Percentiles rank a stretch among this genome's conserved stretches.
Conservation (phyloP, 2,797 vertebrate species). For the Neosilurus mollespiculum region DNA sequence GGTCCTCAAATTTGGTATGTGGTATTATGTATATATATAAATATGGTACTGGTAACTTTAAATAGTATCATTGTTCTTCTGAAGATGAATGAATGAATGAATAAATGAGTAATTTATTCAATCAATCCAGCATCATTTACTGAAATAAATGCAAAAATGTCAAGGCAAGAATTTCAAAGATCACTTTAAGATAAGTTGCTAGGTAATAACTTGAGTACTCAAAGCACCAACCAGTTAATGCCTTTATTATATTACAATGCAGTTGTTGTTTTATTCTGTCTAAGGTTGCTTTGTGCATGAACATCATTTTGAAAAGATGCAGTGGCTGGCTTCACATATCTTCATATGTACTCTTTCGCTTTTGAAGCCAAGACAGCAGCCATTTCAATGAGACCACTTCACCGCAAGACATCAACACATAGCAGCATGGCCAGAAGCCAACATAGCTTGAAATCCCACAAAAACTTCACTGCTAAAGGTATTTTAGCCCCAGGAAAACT, state of each 20-base stretch:
- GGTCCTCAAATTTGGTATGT: not conserved
- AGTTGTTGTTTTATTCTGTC: not conserved
- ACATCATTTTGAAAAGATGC: not conserved
- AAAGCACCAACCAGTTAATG: not conserved
- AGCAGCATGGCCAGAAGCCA: too few species aligned
- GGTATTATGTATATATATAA: too few species aligned
- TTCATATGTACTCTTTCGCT: too few species aligned
- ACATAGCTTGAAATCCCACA: too few species aligned
- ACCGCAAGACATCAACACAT: too few species aligned
- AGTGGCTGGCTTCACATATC: too few species aligned
- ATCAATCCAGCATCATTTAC: not conserved
- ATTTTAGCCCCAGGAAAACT: too few species aligned
- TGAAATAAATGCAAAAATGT: not conserved
- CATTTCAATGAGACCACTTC: too few species aligned
- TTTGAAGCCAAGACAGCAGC: too few species aligned
- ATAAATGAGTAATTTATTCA: not conserved
- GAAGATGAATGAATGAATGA: not conserved
- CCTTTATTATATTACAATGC: not conserved
- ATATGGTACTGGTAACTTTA: not conserved
- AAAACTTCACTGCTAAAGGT: too few species aligned
- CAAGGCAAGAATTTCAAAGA: not conserved
- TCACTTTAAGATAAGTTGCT: not conserved
- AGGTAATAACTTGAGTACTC: not conserved
- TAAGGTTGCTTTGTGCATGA: not conserved
- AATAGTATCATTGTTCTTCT: not conserved